A percentile compares a stretch with the other conserved stretches of the same genome.
Evolutionary conservation across 1,140 invertebrate genomes (phyloP).

Genomic region (Antheraea pernyi): DNA sequence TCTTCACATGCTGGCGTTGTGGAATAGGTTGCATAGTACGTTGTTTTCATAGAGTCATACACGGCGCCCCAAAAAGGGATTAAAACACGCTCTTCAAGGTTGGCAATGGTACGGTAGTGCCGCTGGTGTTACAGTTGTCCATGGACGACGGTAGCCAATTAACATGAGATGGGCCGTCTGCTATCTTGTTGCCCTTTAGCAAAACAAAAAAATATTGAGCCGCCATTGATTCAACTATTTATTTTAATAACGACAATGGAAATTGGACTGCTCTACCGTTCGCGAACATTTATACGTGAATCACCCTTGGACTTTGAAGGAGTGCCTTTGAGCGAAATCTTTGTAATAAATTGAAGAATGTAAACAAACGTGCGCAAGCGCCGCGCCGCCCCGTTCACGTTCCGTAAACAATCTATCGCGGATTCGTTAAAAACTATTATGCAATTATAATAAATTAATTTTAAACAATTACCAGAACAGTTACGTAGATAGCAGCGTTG

Average conservation of each 20-base stretch:
- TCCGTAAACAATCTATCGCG: slow-evolving; percentile 7
- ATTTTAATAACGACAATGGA: not conserved
- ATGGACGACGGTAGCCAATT: too few relatives aligned
- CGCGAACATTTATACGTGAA: not conserved
- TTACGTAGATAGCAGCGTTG: not conserved
- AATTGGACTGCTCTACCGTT: not conserved
- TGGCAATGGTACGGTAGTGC: too few relatives aligned
- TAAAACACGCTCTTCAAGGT: too few relatives aligned
- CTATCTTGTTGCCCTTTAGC: too few relatives aligned
- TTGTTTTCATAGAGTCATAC: too few relatives aligned
- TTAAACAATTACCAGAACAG: not conserved
- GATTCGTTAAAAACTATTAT: not conserved
- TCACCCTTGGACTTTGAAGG: not conserved
- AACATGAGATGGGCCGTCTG: too few relatives aligned
- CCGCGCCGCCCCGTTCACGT: not conserved
- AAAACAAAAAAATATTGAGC: too few relatives aligned
- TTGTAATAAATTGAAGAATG: slow-evolving; percentile 3
- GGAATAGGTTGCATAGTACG: too few relatives aligned
- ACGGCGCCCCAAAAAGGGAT: too few relatives aligned
- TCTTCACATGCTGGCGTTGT: too few relatives aligned
- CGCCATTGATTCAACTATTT: not conserved
- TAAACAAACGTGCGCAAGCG: not conserved
- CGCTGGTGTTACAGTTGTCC: too few relatives aligned
- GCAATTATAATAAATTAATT: slow-evolving; percentile 4
- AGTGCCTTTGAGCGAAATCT: not conserved